A percentile compares a stretch with the other conserved stretches of the same genome.
phyloP scores from a whole-genome alignment of 2,797 vertebrate species.

The Acanthurus lineatus region DNA sequence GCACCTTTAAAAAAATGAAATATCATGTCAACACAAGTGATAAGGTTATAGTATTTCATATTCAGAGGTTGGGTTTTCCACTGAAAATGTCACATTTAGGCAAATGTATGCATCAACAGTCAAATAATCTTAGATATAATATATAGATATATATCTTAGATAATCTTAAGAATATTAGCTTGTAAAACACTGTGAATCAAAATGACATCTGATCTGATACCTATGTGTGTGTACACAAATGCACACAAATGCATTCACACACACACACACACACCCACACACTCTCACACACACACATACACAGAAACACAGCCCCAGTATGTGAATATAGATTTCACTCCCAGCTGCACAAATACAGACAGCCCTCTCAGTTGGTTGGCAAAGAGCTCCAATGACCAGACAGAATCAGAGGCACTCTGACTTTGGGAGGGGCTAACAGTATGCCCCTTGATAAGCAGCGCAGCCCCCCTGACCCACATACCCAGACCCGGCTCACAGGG shows the following conservation, averaged over 20 bases:
- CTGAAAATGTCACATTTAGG: background rate
- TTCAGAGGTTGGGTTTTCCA: background rate
- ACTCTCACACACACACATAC: constrained; percentile 9
- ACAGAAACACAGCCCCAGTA: background rate
- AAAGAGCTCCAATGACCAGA: constrained; percentile 71
- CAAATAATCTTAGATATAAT: background rate
- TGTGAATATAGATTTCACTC: constrained; percentile 75
- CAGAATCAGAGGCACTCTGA: constrained; percentile 61
- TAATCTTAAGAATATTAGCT: background rate
- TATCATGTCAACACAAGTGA: background rate
- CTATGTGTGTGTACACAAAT: constrained; percentile 12
- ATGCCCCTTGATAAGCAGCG: constrained; percentile 62
- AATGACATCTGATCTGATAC: constrained; percentile 29
- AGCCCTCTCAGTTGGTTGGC: constrained; percentile 62
- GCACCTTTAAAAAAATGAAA: too few relatives aligned
- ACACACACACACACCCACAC: constrained; percentile 9
- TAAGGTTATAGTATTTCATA: background rate
- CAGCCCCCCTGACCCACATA: constrained; percentile 78
- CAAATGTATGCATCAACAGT: background rate
- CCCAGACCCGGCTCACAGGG: constrained; percentile 33
- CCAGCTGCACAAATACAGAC: constrained; percentile 81
- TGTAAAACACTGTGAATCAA: constrained; percentile 24
- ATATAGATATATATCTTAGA: too few relatives aligned
- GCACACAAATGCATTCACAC: constrained; percentile 14
- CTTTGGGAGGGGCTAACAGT: constrained; percentile 69